Base-by-base conservation (phyloP, 2,113 vertebrate genomes). In the Sinocyclocheilus rhinocerous region DNA sequence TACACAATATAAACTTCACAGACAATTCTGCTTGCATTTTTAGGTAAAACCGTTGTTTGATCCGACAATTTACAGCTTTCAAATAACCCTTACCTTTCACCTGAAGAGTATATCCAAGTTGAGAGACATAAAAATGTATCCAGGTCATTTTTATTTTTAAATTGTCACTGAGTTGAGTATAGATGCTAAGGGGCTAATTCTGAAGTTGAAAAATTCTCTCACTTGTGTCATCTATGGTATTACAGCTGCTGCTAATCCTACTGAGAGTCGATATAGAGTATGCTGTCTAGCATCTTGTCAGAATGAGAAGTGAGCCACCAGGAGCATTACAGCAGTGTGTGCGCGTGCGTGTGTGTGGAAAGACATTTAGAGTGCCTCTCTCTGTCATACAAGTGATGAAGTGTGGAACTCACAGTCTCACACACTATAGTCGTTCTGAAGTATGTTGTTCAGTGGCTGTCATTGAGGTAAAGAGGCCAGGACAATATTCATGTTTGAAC, bases 331-430 rank as follows among this genome's bases (percentile, higher is more conserved):
- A 76, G 78, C 29, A 5, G 8, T 29, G 42, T 24, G 42, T 33
- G 26, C 1, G 72, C 45, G 73, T 26, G 63, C 33, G 63, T 77
- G 59, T 65, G 61, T 87, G 57, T 85, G 72, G 78, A 86, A 73
- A 50, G 86, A 76, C 89, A 52, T 90, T 90, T 87, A 76, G 81
- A 87, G 76, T 45, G 61, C 22, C 72, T 65, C 81, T 85, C 88
- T 73, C 63, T 61, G 69, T 89, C 84, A 89, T 78, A 52, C 81
- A 69, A 45, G 83, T 86, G 89, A 89, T 90, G 76, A 87, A 89
- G 83, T 84, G 84, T 81, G 45, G 69, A 87, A 84, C 75, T 80
- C 85, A 61, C 85, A 86, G 82, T 80, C 79, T 57, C 29, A 24
- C 50, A 67, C 52, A 87, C 83, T 59, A 72, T 42, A 86, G 85